Conservation (phyloP, 2,888 invertebrate species). For the Diaperis boleti region DNA sequence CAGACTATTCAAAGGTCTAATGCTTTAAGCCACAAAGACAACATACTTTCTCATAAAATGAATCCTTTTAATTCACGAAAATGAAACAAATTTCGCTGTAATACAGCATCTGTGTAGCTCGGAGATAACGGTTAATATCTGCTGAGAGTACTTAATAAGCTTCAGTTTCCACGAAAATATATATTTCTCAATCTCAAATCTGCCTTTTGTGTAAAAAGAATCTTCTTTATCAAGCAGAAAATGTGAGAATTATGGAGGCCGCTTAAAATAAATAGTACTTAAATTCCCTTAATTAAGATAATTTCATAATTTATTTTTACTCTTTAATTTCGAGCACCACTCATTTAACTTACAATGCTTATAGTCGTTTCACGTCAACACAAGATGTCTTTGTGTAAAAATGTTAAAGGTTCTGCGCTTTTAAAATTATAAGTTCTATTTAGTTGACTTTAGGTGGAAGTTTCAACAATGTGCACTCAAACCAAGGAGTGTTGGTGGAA, state of each 20-base stretch:
- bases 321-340: slow-evolving; percentile 8
- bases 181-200: slow-evolving; percentile 28
- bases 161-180: slow-evolving; percentile 25
- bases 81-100: slow-evolving; percentile 32
- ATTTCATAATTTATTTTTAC: slow-evolving; percentile 16
- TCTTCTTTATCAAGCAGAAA: slow-evolving; percentile 21
- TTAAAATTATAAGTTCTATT: background rate
- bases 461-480: slow-evolving; percentile 13
- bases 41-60: slow-evolving; percentile 21
- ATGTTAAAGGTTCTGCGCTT: background rate
- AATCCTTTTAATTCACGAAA: slow-evolving; percentile 36
- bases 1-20: slow-evolving; percentile 21
- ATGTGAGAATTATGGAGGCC: slow-evolving; percentile 8
- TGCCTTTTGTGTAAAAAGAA: slow-evolving; percentile 23
- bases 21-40: slow-evolving; percentile 32
- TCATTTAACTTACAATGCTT: background rate
- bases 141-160: slow-evolving; percentile 33
- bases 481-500: slow-evolving; percentile 27
- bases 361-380: slow-evolving; percentile 1
- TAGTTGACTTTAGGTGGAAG: slow-evolving; percentile 1
- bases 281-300: slow-evolving; percentile 26
- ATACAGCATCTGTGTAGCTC: slow-evolving; percentile 26
- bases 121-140: slow-evolving; percentile 30
- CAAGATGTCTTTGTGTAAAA: background rate
- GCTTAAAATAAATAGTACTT: slow-evolving; percentile 16